Conservation (phyloP, 1,140 invertebrate genomes). For the Oryctes rhinoceros region DNA sequence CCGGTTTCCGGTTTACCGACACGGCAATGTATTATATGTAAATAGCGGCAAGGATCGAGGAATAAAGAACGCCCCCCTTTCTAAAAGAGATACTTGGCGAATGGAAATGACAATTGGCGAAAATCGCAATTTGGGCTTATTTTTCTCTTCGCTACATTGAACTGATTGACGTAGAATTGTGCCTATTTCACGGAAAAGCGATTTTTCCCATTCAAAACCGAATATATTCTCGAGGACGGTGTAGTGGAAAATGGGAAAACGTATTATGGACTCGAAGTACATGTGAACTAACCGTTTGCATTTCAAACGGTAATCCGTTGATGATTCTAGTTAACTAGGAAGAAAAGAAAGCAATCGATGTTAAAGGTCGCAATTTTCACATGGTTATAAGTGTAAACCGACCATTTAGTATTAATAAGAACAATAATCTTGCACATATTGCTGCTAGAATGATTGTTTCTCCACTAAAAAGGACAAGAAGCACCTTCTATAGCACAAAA, state of each 20-base stretch:
- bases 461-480: too few species aligned
- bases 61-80: background rate
- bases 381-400: background rate
- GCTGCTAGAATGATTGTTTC: too few species aligned
- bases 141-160: conserved; percentile 9
- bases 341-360: too few species aligned
- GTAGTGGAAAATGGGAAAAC: background rate
- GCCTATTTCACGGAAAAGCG: conserved; percentile 17
- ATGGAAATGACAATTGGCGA: conserved; percentile 1
- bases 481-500: too few species aligned
- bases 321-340: background rate
- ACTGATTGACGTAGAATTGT: conserved; percentile 1
- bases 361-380: too few species aligned
- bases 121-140: conserved; percentile 5
- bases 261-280: background rate
- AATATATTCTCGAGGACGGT: background rate
- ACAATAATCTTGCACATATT: too few species aligned
- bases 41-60: background rate
- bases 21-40: background rate
- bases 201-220: background rate
- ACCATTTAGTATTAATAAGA: too few species aligned
- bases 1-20: background rate
- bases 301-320: background rate
- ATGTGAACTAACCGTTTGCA: background rate
- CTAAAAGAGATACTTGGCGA: background rate